Conservation (phyloP, 2,888 invertebrate species). For the Aromia moschata region DNA sequence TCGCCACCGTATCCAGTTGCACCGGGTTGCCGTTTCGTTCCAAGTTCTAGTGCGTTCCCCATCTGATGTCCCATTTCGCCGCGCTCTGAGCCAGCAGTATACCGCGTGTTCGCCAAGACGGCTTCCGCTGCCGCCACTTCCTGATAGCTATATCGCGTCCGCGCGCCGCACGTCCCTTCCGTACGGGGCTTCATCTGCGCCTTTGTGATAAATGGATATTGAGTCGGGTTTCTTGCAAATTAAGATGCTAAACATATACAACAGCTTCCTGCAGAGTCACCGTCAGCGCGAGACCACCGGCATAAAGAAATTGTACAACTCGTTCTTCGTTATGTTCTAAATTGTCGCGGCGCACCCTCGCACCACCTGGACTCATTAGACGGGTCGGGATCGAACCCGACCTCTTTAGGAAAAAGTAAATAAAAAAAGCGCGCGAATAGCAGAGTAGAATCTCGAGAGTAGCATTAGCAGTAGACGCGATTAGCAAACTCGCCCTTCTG, state of each 20-base stretch:
- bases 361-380: slow-evolving; percentile 30
- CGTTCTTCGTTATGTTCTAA: slow-evolving; percentile 89
- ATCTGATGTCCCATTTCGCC: slow-evolving; percentile 13
- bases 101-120: slow-evolving; percentile 57
- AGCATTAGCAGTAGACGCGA: not conserved
- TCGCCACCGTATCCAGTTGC: not conserved
- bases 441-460: slow-evolving; percentile 8
- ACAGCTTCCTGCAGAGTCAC: slow-evolving; percentile 81
- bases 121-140: slow-evolving; percentile 40
- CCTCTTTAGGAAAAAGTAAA: slow-evolving; percentile 19
- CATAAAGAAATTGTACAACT: slow-evolving; percentile 87
- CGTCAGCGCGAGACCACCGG: slow-evolving; percentile 86
- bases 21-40: not conserved
- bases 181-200: slow-evolving; percentile 43
- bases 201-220: slow-evolving; percentile 62
- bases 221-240: slow-evolving; percentile 58
- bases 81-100: not conserved
- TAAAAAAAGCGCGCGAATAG: no score
- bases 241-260: slow-evolving; percentile 77
- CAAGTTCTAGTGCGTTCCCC: not conserved
- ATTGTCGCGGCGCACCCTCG: slow-evolving; percentile 38
- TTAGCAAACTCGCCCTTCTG: not conserved
- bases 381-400: not conserved
- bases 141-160: slow-evolving; percentile 23
- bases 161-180: slow-evolving; percentile 36